phyloP scores from a whole-genome alignment of 2,888 invertebrate species.

The Phytoseiulus persimilis region DNA sequence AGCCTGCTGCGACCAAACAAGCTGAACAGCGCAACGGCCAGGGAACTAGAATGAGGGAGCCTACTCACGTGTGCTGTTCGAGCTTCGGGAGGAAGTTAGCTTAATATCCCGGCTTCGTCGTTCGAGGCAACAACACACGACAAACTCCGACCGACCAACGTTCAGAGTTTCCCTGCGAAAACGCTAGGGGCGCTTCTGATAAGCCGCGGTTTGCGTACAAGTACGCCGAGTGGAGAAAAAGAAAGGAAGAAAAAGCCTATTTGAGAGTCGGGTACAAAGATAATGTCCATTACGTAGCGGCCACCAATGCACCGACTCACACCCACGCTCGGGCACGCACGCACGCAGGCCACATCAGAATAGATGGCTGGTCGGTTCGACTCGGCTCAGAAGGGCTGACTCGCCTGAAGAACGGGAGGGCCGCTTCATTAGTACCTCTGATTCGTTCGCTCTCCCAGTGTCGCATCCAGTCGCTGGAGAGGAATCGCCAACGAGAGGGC shows the following conservation, averaged over 20 bases:
- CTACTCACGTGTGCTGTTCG: not conserved
- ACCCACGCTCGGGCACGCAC: not conserved
- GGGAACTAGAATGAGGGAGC: not conserved
- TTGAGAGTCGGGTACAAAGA: not conserved
- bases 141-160: too few relatives aligned
- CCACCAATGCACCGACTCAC: not conserved
- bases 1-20: not conserved
- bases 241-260: not conserved
- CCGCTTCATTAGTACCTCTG: not conserved
- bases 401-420: not conserved
- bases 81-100: not conserved
- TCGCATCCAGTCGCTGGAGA: not conserved
- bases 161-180: too few relatives aligned
- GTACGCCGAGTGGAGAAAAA: not conserved
- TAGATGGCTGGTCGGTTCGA: not conserved
- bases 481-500: not conserved
- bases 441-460: not conserved
- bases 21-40: not conserved
- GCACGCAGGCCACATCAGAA: not conserved
- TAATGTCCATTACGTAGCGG: not conserved
- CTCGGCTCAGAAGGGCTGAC: not conserved
- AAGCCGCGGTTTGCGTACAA: too few relatives aligned
- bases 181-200: too few relatives aligned
- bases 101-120: not conserved
- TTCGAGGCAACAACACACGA: not conserved